phyloP scores from a whole-genome alignment of 1,140 invertebrate species.

The Venturia canescens region DNA sequence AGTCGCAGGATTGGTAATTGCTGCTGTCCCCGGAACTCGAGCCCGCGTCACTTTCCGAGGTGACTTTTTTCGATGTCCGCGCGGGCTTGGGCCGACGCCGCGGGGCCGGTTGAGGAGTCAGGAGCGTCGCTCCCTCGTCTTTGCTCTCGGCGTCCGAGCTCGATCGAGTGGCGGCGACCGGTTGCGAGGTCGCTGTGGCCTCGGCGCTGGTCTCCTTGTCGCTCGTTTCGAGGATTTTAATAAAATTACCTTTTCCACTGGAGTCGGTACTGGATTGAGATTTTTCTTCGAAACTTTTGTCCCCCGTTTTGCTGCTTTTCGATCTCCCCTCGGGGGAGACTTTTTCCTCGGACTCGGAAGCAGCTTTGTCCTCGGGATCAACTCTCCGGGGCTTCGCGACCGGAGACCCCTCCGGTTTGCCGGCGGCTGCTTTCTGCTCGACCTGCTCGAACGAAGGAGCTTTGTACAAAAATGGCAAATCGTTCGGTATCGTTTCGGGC shows the following conservation, averaged over 20 bases:
- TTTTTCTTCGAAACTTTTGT: constrained; percentile 40
- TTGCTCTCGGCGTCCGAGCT: constrained; percentile 69
- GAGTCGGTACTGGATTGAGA: constrained; percentile 45
- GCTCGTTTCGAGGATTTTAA: constrained; percentile 54
- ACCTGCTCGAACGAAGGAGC: constrained; percentile 66
- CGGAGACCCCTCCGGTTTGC: constrained; percentile 54
- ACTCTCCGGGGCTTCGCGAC: constrained; percentile 57
- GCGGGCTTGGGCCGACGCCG: constrained; percentile 69
- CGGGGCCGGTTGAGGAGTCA: constrained; percentile 69
- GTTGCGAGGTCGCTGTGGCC: constrained; percentile 32
- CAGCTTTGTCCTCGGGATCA: neutral
- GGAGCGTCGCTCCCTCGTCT: constrained; percentile 67
- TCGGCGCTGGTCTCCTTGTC: constrained; percentile 50
- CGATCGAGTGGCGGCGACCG: constrained; percentile 64
- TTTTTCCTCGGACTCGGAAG: constrained; percentile 16
- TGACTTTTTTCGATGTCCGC: constrained; percentile 60
- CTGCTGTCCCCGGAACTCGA: constrained; percentile 94
- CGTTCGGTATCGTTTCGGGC: constrained; percentile 73
- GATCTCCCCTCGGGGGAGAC: constrained; percentile 12
- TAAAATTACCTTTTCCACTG: neutral
- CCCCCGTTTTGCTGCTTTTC: neutral
- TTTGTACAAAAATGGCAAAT: constrained; percentile 73
- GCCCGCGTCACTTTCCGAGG: constrained; percentile 76
- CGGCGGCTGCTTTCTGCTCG: constrained; percentile 54
- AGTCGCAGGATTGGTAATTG: constrained; percentile 92